Conservation (phyloP, 1,140 invertebrate species). For the Colletes gigas region DNA sequence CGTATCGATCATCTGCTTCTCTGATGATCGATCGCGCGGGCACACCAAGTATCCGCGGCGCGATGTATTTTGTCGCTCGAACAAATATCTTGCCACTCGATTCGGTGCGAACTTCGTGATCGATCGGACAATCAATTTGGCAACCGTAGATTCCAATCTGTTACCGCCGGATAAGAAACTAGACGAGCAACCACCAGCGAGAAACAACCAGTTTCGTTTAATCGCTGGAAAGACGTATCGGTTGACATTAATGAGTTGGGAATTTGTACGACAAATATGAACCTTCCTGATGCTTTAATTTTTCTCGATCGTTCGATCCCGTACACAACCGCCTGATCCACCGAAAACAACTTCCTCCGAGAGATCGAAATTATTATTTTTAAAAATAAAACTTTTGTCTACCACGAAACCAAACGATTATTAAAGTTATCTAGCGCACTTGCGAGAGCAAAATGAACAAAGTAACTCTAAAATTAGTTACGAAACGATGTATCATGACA, state of each 20-base stretch:
- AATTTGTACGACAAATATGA: neutral
- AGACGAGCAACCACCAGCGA: slow-evolving; percentile 35
- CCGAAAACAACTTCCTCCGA: no score
- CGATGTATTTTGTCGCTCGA: slow-evolving; percentile 63
- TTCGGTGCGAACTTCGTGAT: slow-evolving; percentile 63
- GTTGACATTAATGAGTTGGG: slow-evolving; percentile 9
- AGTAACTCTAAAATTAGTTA: no score
- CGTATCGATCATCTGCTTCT: slow-evolving; percentile 60
- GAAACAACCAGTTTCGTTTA: slow-evolving; percentile 58
- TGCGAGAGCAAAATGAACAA: no score
- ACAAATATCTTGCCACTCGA: slow-evolving; percentile 66
- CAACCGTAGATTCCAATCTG: slow-evolving; percentile 65
- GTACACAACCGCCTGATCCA: no score
- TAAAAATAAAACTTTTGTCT: no score
- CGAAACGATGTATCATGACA: no score
- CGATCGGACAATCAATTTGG: slow-evolving; percentile 67
- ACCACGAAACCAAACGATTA: no score
- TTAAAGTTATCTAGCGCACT: no score
- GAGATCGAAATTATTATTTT: no score
- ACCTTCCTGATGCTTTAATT: neutral
- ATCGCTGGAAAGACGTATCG: slow-evolving; percentile 51
- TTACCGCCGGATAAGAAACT: slow-evolving; percentile 58
- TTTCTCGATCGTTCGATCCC: neutral
- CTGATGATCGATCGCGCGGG: slow-evolving; percentile 62
- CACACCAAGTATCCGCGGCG: slow-evolving; percentile 52